phyloP scores from a whole-genome alignment of 2,113 vertebrate genomes.

The Corapipo altera region DNA sequence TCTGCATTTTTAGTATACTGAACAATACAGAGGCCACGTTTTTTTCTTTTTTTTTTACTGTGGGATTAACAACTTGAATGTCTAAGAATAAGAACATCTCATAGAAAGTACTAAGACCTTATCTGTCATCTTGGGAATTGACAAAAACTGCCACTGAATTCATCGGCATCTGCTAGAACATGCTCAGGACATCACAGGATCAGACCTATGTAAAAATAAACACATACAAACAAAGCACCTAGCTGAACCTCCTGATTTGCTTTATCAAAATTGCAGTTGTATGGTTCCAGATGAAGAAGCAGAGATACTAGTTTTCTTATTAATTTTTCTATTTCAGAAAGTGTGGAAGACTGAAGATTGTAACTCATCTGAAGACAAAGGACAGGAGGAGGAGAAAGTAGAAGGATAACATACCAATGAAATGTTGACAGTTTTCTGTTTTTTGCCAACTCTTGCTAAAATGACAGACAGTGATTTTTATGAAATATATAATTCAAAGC shows the following conservation, averaged over 20 bases:
- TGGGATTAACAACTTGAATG: background rate
- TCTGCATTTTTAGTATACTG: constrained; percentile 8
- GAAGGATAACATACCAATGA: constrained; percentile 31
- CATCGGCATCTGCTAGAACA: background rate
- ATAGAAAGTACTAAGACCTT: background rate
- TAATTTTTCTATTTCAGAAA: constrained; percentile 54
- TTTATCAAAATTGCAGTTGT: background rate
- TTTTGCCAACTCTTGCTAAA: constrained; percentile 74
- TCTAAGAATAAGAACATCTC: background rate
- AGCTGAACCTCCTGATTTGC: background rate
- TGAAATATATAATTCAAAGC: constrained; percentile 73
- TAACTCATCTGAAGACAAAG: constrained; percentile 6
- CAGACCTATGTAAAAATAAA: background rate
- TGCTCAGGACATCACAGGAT: background rate
- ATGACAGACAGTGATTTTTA: constrained; percentile 69
- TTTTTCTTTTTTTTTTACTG: background rate
- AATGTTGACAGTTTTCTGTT: constrained; percentile 57
- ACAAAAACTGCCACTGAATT: background rate
- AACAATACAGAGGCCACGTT: background rate
- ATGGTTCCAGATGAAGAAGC: background rate
- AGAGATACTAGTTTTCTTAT: constrained; percentile 6
- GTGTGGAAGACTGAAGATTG: background rate
- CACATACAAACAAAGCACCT: background rate
- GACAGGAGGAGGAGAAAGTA: background rate
- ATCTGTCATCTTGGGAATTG: background rate